Evolutionary conservation across 1,140 invertebrate genomes (phyloP), one percentile per base, ranked within the genome.

Genomic region (Colletes latitarsis): DNA sequence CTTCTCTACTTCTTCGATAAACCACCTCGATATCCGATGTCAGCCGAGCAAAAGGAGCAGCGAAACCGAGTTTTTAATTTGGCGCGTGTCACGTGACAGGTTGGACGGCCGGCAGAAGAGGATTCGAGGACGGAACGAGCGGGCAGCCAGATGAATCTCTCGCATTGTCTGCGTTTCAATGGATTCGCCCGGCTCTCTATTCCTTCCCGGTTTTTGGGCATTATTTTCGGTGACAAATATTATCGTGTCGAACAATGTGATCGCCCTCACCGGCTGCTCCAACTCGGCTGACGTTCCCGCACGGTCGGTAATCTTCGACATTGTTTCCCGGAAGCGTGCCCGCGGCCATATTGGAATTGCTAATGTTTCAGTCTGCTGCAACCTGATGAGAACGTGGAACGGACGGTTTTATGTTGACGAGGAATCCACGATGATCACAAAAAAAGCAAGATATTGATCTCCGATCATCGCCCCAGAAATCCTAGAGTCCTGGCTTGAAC

Each of bases 161-260:
- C 88, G 89, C 91, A 93, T 93, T 93, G 92, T 93, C 92, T 92
- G 89, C 90, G 90, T 91, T 85, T 92, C 86, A 93, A 93, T 93
- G 91, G 91, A 92, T 90, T 91, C 88, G 88, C 82, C 86, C 87
- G 75, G 85, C 88, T 86, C 88, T 88, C 88, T 91, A 89, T 92
- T 90, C 90, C 90, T 93, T 91, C 86, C 86, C 81, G 86, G 90
- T 92, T 92, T 86, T 91, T 89, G 82, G 89, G 87, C 88, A 84
- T 92, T 93, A 92, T 93, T 93, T 93, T 93, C 88, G 92, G 90
- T 88, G 91, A 91, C 92, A 93, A 93, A 93, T 93, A 93, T 93
- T 92, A 93, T 93, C 92, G 90, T 91, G 92, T 93, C 92, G 92
- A 93, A 92, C 92, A 93, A 93, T 93, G 82, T 88, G 90, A 93